Percentiles rank a stretch among this genome's conserved stretches.
phyloP scores from a whole-genome alignment of 2,797 vertebrate genomes.

The Tympanoctomys barrerae region DNA sequence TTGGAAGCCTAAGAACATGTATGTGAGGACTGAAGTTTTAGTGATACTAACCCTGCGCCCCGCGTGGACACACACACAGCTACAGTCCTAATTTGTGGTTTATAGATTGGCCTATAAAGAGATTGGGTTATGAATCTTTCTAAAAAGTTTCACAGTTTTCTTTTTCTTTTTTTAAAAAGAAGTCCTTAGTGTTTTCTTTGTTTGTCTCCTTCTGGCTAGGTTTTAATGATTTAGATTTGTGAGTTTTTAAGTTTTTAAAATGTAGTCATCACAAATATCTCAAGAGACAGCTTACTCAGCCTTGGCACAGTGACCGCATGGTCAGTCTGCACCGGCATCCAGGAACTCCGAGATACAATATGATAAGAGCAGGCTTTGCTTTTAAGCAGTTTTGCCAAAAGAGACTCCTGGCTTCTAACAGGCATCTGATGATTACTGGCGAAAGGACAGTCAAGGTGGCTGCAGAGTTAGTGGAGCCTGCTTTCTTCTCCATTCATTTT shows the following conservation, averaged over 20 bases:
- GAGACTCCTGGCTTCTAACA: not conserved
- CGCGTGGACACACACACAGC: not conserved
- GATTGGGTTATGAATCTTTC: not conserved
- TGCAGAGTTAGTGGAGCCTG: not conserved
- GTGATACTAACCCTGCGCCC: not conserved
- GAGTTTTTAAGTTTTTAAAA: slow-evolving; percentile 4
- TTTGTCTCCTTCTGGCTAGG: not conserved
- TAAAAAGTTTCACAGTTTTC: not conserved
- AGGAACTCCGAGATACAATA: not conserved
- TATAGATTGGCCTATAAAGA: not conserved
- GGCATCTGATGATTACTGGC: not conserved
- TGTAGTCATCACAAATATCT: slow-evolving; percentile 14
- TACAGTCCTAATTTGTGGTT: not conserved
- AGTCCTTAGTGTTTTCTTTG: not conserved
- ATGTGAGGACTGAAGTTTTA: not conserved
- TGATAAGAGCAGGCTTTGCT: slow-evolving; percentile 11
- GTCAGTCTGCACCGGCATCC: not conserved
- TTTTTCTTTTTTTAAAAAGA: not conserved
- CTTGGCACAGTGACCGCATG: not conserved
- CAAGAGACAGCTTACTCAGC: not conserved
- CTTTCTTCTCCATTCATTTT: slow-evolving; percentile 21
- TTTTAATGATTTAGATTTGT: slow-evolving; percentile 26
- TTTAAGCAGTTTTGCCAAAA: slow-evolving; percentile 23
- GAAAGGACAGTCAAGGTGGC: not conserved
- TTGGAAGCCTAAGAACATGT: not conserved